Evolutionary conservation across 1,140 invertebrate species (phyloP).

Genomic region (Cryptotermes secundus): DNA sequence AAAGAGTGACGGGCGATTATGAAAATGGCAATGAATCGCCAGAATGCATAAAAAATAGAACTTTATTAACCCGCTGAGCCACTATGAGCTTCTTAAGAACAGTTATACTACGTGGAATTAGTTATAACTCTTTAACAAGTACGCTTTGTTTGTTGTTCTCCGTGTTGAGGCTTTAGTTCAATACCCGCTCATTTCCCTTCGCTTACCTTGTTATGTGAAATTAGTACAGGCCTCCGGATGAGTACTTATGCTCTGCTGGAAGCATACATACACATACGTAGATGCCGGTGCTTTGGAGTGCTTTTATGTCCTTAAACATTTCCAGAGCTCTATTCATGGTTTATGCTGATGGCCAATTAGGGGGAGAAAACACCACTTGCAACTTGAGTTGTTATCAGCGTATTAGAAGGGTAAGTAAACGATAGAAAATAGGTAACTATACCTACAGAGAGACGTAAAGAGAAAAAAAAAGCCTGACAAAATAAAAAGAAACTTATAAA

Average conservation of each 20-base stretch:
- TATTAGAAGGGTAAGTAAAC: neutral
- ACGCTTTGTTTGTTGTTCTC: too few species aligned
- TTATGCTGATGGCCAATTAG: slow-evolving; percentile 5
- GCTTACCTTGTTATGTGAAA: neutral
- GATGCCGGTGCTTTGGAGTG: neutral
- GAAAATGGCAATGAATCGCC: too few species aligned
- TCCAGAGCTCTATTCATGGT: neutral
- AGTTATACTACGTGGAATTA: too few species aligned
- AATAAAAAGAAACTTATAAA: neutral
- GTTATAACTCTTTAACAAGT: too few species aligned
- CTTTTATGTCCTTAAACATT: neutral
- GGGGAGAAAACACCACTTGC: neutral
- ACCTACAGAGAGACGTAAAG: neutral
- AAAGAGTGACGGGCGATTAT: too few species aligned
- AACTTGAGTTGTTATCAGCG: neutral
- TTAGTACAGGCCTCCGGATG: neutral
- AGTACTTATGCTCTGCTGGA: neutral
- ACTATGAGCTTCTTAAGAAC: too few species aligned
- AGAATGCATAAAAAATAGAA: too few species aligned
- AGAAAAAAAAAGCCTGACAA: neutral
- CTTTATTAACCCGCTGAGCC: too few species aligned
- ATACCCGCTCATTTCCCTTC: neutral
- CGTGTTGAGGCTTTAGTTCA: neutral
- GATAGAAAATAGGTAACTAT: neutral
- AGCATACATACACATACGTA: too few species aligned